A percentile compares a stretch with the other conserved stretches of the same genome.
These are phyloP conservation scores for Indri indri DNA, from an alignment of 2,113 vertebrate species.

Conservation along the genomic window DNA sequence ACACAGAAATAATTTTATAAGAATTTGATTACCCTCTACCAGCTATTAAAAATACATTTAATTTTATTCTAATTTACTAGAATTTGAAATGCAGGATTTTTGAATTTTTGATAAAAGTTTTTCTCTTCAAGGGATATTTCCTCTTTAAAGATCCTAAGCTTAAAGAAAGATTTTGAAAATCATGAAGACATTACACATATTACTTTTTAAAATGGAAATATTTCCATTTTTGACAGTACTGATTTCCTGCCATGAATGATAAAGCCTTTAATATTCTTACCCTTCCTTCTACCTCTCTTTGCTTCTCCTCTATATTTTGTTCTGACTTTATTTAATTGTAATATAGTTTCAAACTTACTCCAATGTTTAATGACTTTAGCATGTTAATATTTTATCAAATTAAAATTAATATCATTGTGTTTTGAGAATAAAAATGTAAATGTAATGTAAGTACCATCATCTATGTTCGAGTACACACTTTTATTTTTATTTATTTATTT, in stretches of 20 bases:
- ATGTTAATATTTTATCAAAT: slow-evolving; percentile 69
- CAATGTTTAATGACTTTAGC: slow-evolving; percentile 60
- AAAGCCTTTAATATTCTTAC: not conserved
- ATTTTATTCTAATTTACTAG: slow-evolving; percentile 39
- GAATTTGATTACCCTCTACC: not conserved
- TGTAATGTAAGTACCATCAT: slow-evolving; percentile 26
- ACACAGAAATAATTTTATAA: slow-evolving; percentile 4
- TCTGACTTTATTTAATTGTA: slow-evolving; percentile 14
- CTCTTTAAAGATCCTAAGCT: not conserved
- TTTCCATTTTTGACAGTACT: not conserved
- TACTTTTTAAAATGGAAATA: not conserved
- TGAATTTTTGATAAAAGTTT: not conserved
- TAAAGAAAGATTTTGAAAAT: slow-evolving; percentile 28
- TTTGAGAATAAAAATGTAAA: slow-evolving; percentile 58
- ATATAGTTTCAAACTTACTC: slow-evolving; percentile 6
- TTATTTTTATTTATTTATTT: no score
- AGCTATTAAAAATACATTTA: slow-evolving; percentile 6
- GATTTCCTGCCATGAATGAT: not conserved
- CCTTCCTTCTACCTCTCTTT: not conserved
- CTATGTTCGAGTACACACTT: slow-evolving; percentile 50
- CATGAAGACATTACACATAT: not conserved
- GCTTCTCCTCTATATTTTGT: not conserved
- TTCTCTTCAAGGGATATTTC: not conserved
- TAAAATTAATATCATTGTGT: slow-evolving; percentile 69
- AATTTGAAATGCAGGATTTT: slow-evolving; percentile 33